Percentiles rank a stretch among this genome's conserved stretches.
These are phyloP conservation scores for Hylia prasina DNA, from an alignment of 2,113 vertebrate genomes.

Conservation along the genomic window DNA sequence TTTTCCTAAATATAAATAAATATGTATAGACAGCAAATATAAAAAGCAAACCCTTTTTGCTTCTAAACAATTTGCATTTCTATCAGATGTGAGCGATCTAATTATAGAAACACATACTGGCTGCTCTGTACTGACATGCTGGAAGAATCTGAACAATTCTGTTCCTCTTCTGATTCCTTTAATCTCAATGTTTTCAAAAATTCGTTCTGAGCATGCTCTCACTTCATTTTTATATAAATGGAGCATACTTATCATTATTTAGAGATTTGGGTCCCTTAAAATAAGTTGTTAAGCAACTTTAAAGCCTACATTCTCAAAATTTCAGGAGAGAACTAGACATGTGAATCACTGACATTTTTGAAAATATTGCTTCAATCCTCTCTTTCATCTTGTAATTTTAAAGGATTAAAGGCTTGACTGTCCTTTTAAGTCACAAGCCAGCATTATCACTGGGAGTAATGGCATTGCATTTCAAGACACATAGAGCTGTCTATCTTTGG, in stretches of 20 bases:
- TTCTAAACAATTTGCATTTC: neutral
- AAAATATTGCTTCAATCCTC: conserved; percentile 6
- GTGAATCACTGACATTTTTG: conserved; percentile 1
- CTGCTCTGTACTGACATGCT: neutral
- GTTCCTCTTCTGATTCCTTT: neutral
- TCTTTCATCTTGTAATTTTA: conserved; percentile 44
- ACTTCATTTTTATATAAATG: neutral
- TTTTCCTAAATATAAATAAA: neutral
- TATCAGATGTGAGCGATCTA: neutral
- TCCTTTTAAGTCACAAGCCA: conserved; percentile 23
- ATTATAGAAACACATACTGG: neutral
- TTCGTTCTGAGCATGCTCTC: neutral
- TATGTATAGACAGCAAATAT: neutral
- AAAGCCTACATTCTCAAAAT: neutral
- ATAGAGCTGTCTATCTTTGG: neutral
- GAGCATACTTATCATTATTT: neutral
- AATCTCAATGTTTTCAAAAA: neutral
- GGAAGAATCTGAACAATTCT: neutral
- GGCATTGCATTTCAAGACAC: neutral
- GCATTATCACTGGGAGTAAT: neutral
- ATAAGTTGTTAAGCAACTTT: conserved; percentile 18
- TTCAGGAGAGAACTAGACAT: neutral
- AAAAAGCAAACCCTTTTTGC: neutral
- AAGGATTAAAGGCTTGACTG: conserved; percentile 49
- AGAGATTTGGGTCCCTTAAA: conserved; percentile 4